These are phyloP conservation scores for Ploceus nigricollis DNA, from an alignment of 2,113 vertebrate genomes.

Conservation along the genomic window DNA sequence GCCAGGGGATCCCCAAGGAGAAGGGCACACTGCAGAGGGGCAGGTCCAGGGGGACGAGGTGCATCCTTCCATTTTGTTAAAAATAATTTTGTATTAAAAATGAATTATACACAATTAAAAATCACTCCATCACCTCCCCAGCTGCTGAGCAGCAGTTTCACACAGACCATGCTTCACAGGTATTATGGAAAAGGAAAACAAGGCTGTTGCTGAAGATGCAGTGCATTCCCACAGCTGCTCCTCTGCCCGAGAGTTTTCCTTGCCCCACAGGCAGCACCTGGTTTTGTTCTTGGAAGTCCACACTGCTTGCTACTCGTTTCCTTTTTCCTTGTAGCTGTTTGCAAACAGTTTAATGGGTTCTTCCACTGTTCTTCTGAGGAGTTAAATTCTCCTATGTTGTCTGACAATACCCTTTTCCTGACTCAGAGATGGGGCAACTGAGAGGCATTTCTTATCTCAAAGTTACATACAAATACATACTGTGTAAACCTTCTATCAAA, in stretches of 20 bases:
- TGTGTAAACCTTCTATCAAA: neutral
- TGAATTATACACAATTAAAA: neutral
- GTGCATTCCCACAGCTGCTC: neutral
- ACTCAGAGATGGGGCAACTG: neutral
- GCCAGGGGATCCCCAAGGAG: neutral
- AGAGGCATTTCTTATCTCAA: neutral
- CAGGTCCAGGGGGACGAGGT: neutral
- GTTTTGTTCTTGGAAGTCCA: neutral
- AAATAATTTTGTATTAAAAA: neutral
- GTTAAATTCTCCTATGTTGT: neutral
- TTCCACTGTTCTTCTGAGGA: neutral
- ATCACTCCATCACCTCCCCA: neutral
- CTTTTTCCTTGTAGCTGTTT: neutral
- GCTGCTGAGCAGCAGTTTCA: neutral
- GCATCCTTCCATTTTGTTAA: neutral
- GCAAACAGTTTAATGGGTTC: neutral
- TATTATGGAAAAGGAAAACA: neutral
- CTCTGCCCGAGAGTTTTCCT: neutral
- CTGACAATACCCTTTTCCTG: neutral
- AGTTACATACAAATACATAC: neutral
- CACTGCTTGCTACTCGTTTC: neutral
- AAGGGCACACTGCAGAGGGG: neutral
- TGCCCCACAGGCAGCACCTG: neutral
- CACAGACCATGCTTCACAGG: neutral
- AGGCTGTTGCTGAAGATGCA: neutral